Evolutionary conservation across 2,797 vertebrate species (phyloP).

Genomic region (Acanthopagrus latus): DNA sequence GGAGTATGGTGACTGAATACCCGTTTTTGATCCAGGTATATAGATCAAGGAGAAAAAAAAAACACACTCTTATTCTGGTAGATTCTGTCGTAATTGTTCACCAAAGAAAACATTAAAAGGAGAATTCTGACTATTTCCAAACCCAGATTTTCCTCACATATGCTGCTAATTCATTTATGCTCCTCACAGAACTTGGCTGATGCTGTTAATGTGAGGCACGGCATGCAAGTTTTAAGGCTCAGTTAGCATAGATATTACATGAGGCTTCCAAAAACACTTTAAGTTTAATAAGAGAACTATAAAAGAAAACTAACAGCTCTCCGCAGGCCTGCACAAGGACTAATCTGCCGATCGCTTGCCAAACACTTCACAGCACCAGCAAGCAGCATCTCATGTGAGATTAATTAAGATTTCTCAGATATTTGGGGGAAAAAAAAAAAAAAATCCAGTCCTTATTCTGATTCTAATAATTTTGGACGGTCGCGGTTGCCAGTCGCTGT

Average conservation of each 20-base stretch:
- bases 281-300: slow-evolving; percentile 42
- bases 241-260: slow-evolving; percentile 5
- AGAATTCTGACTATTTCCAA: not conserved
- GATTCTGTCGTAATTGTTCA: not conserved
- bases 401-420: slow-evolving; percentile 56
- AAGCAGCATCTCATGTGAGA: slow-evolving; percentile 43
- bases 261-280: slow-evolving; percentile 21
- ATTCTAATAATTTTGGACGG: slow-evolving; percentile 21
- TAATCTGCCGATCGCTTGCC: slow-evolving; percentile 41
- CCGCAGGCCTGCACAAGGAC: slow-evolving; percentile 31
- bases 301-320: slow-evolving; percentile 19
- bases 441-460: slow-evolving; percentile 27
- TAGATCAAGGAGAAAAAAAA: slow-evolving; percentile 10
- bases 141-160: not conserved
- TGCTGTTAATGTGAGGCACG: slow-evolving; percentile 7
- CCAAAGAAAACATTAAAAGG: not conserved
- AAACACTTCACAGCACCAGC: slow-evolving; percentile 42
- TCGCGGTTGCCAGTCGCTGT: slow-evolving; percentile 9
- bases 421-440: slow-evolving; percentile 43
- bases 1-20: slow-evolving; percentile 27
- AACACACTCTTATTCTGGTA: too few relatives aligned
- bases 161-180: slow-evolving; percentile 6
- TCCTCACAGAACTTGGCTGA: slow-evolving; percentile 12
- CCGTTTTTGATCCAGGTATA: not conserved
- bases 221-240: slow-evolving; percentile 1